Evolutionary conservation across 2,888 invertebrate species (phyloP).

Genomic region (Melitaea athalia): DNA sequence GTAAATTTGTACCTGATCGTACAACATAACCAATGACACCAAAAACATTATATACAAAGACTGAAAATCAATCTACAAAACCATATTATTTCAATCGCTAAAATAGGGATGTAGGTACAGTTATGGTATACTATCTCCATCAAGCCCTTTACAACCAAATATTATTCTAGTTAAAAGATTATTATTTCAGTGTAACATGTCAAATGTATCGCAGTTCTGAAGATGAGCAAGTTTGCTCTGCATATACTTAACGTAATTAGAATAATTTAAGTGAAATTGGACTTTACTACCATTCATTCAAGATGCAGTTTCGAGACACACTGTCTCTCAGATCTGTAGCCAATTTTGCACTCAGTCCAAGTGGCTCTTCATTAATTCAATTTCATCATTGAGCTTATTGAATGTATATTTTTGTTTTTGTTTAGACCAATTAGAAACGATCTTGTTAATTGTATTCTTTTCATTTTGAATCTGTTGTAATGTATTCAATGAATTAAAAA

Average conservation of each 20-base stretch:
- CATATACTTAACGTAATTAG: slow-evolving; percentile 33
- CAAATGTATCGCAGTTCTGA: slow-evolving; percentile 7
- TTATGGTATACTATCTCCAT: not conserved
- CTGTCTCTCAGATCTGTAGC: slow-evolving; percentile 1
- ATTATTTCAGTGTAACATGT: not conserved
- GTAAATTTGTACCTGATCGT: no score
- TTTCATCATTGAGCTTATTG: slow-evolving; percentile 19
- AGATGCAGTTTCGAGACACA: slow-evolving; percentile 6
- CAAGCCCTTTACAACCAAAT: not conserved
- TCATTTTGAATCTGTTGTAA: no score
- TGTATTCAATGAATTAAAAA: no score
- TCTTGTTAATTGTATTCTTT: no score
- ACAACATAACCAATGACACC: no score
- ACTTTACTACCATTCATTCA: slow-evolving; percentile 7
- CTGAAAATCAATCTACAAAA: no score
- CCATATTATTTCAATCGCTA: no score
- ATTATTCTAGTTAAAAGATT: not conserved
- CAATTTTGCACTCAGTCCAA: slow-evolving; percentile 30
- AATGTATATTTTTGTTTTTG: not conserved
- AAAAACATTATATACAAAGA: no score
- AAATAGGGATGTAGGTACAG: no score
- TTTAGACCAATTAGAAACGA: no score
- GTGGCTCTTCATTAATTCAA: slow-evolving; percentile 31
- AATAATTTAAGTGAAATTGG: not conserved
- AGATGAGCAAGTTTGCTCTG: slow-evolving; percentile 24